phyloP scores from a whole-genome alignment of 2,888 invertebrate species.

The Vesta saturnalis region DNA sequence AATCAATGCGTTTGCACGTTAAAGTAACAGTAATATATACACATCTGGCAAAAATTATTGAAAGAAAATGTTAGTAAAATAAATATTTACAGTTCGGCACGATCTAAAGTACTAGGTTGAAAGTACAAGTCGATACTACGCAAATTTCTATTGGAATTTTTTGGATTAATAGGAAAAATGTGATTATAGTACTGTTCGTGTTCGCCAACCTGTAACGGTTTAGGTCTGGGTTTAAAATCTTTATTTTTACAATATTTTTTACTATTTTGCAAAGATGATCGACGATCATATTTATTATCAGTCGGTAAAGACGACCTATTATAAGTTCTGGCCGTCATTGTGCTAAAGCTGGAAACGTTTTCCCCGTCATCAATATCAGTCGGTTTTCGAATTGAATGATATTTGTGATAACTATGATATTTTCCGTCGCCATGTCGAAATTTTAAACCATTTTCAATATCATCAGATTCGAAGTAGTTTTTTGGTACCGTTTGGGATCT shows the following conservation, averaged over 20 bases:
- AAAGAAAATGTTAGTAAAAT: conserved; percentile 2
- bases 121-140: conserved; percentile 55
- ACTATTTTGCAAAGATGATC: conserved; percentile 43
- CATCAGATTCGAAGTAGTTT: conserved; percentile 56
- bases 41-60: not conserved
- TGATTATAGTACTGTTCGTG: conserved; percentile 71
- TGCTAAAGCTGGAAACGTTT: conserved; percentile 54
- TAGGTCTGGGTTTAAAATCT: conserved; percentile 67
- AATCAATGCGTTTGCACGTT: not conserved
- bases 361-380: conserved; percentile 43
- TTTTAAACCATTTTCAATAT: conserved; percentile 50
- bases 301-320: conserved; percentile 44
- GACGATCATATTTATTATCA: conserved; percentile 48
- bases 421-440: conserved; percentile 46
- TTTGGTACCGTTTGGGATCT: conserved; percentile 51
- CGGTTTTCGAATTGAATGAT: conserved; percentile 50
- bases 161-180: conserved; percentile 64
- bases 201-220: conserved; percentile 67
- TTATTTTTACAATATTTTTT: conserved; percentile 52
- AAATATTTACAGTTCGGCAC: conserved; percentile 61
- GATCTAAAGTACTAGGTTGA: conserved; percentile 58
- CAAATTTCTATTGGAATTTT: conserved; percentile 44
- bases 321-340: conserved; percentile 49
- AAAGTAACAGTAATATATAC: conserved; percentile 14
- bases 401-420: conserved; percentile 58